These are phyloP conservation scores for Ailurus styani DNA, from an alignment of 2,113 vertebrate species.

Conservation along the genomic window DNA sequence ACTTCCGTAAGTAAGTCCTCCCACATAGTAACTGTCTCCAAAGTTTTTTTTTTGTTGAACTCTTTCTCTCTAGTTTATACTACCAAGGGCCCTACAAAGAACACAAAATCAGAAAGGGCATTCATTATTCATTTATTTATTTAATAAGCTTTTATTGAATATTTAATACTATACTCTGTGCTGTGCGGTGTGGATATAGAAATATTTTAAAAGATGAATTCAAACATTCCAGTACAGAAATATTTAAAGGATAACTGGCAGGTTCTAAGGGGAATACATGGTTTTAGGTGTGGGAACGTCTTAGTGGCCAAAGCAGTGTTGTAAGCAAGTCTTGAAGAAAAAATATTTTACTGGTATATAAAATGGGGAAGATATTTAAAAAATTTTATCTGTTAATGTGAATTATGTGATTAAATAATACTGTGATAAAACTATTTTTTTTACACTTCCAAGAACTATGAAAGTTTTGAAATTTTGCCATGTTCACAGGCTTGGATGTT, in stretches of 20 bases:
- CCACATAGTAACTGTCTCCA: neutral
- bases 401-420: neutral
- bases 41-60: neutral
- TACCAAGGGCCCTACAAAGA: neutral
- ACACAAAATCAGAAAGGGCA: neutral
- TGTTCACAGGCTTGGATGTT: neutral
- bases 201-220: constrained; percentile 15
- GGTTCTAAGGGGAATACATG: neutral
- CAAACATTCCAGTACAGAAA: neutral
- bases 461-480: neutral
- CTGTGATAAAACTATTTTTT: neutral
- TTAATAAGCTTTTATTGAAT: neutral
- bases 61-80: neutral
- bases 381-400: neutral
- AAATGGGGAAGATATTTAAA: neutral
- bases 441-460: neutral
- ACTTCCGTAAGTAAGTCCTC: too few species aligned
- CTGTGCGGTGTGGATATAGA: neutral
- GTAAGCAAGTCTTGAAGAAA: neutral
- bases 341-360: neutral
- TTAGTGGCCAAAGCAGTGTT: neutral
- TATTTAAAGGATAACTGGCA: neutral
- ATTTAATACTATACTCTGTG: neutral
- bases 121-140: neutral
- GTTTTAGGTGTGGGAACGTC: neutral